These are phyloP conservation scores for Dynastes maya DNA, from an alignment of 2,888 invertebrate genomes.

Conservation along the genomic window DNA sequence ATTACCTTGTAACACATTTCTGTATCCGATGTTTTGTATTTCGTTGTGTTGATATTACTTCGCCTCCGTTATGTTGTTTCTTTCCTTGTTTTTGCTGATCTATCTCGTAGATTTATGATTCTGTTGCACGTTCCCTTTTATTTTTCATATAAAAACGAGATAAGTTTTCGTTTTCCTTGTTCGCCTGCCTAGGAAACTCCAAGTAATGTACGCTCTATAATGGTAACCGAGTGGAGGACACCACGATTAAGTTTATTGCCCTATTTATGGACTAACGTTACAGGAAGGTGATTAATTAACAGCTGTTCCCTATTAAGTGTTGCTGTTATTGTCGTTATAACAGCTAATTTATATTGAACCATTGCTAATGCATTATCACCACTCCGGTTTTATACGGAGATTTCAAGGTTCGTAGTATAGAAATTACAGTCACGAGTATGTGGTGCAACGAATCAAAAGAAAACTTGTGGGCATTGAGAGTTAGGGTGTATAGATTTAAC, in stretches of 20 bases:
- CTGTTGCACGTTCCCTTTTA: slow-evolving; percentile 58
- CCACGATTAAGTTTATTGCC: slow-evolving; percentile 26
- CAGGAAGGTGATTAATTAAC: slow-evolving; percentile 26
- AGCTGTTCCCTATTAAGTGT: slow-evolving; percentile 17
- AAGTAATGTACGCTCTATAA: background rate
- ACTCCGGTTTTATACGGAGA: background rate
- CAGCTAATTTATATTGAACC: background rate
- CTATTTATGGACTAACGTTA: slow-evolving; percentile 25
- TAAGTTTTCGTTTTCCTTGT: slow-evolving; percentile 46
- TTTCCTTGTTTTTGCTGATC: slow-evolving; percentile 56
- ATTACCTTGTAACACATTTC: slow-evolving; percentile 61
- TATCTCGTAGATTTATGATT: slow-evolving; percentile 58
- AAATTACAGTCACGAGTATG: too few species aligned
- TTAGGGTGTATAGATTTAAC: too few species aligned
- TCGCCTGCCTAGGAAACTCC: background rate
- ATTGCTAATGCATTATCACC: background rate
- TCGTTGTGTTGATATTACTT: slow-evolving; percentile 45
- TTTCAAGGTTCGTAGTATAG: background rate
- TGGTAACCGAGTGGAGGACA: slow-evolving; percentile 13
- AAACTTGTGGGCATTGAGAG: too few species aligned
- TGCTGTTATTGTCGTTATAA: background rate
- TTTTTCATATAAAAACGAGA: slow-evolving; percentile 54
- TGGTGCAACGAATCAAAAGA: too few species aligned
- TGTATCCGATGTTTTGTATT: slow-evolving; percentile 58
- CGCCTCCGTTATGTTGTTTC: background rate